Percentiles rank a stretch among this genome's conserved stretches.
Evolutionary conservation across 2,797 vertebrate genomes (phyloP).

Genomic region (Crax fasciolata): DNA sequence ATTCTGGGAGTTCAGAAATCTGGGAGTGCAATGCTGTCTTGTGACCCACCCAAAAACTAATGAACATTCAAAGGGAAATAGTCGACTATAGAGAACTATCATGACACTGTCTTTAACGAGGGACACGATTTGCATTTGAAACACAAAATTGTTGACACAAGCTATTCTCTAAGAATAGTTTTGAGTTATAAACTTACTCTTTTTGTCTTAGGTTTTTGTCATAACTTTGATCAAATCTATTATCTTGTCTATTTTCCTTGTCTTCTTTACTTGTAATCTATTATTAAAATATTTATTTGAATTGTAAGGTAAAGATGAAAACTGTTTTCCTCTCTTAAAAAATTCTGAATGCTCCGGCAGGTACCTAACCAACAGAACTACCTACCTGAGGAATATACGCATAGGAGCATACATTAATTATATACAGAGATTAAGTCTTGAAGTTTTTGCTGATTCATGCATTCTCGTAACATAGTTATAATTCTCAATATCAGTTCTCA

Average conservation of each 20-base stretch:
- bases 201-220: slow-evolving; percentile 42
- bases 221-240: slow-evolving; percentile 41
- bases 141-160: neutral
- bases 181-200: neutral
- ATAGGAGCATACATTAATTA: neutral
- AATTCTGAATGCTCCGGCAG: neutral
- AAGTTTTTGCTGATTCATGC: neutral
- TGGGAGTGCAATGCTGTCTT: fast-evolving
- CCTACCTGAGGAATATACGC: neutral
- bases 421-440: neutral
- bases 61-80: neutral
- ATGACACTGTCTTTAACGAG: neutral
- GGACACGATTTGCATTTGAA: slow-evolving; percentile 22
- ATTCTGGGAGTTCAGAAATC: neutral
- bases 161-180: neutral
- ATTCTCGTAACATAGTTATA: neutral
- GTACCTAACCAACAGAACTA: neutral
- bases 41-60: neutral
- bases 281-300: slow-evolving; percentile 56
- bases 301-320: slow-evolving; percentile 25
- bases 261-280: slow-evolving; percentile 36
- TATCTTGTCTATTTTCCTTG: neutral
- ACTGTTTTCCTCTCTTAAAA: neutral
- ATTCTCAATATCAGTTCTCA: neutral
- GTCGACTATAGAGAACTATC: neutral